Evolutionary conservation across 2,797 vertebrate species (phyloP), one percentile per base, ranked within the genome.

Genomic region (Microctenopoma steveboyesi): DNA sequence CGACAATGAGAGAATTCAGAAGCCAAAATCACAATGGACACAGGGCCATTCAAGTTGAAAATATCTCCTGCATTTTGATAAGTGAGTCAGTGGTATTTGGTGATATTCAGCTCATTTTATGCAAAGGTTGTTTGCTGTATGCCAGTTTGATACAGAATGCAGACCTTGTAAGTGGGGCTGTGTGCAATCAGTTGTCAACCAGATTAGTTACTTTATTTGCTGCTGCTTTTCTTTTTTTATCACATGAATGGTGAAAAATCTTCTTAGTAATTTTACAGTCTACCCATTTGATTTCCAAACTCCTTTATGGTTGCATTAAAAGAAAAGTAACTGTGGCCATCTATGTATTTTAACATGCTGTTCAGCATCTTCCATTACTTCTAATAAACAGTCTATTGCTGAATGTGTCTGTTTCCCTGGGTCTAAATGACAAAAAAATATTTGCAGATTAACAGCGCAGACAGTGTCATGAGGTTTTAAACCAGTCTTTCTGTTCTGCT

Each of bases 1-100:
- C 61, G 69, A 90, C 87, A 89, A 89, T 84, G 81, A 90, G 59
- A 83, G 79, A 83, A 87, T 86, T 90, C 77, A 90, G 72, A 74
- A 73, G 75, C 70, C 64, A 67, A 65, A 82, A 79, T 80, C 69
- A 86, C 84, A 90, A 79, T 76, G 69, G 59, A 86, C 80, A 74
- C 82, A 73, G 78, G 52, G 62, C 65, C 78, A 68, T 84, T 89
- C 80, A 84, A 81, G 76, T 65, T 64, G 66, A 1, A 1, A 33
- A 83, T 84, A 81, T 83, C 51, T 62, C 52, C 72, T 33, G 37
- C 53, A 83, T 85, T 79, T 87, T 49, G 53, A 72, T 40, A n/a
- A 74, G 57, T 60, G 47, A 28, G 27, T 69, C 27, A 37, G 64
- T 80, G 53, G 55, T 60, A 67, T 86, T 81, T 40, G 27, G 50